Evolutionary conservation across 2,888 invertebrate species (phyloP).

Genomic region (Agrochola circellaris): DNA sequence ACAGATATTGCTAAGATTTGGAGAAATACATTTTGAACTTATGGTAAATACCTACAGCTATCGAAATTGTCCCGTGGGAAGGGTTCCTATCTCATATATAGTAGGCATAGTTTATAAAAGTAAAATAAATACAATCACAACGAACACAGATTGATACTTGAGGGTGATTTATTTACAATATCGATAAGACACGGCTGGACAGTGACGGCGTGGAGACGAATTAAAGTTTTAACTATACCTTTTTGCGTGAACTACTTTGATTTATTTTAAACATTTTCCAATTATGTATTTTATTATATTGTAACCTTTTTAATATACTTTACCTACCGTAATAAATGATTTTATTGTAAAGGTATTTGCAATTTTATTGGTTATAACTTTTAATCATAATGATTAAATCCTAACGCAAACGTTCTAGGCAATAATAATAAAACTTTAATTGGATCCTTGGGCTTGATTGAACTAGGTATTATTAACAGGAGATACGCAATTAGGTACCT

Average conservation of each 20-base stretch:
- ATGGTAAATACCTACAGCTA: too few species aligned
- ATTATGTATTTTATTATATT: background rate
- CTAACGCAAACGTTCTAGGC: background rate
- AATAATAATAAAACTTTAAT: background rate
- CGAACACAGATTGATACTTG: conserved; percentile 18
- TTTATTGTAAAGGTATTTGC: background rate
- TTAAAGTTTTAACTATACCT: too few species aligned
- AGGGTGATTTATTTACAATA: conserved; percentile 51
- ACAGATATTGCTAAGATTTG: too few species aligned
- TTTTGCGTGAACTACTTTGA: background rate
- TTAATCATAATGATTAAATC: conserved; percentile 8
- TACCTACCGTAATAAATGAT: background rate
- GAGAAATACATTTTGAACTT: too few species aligned
- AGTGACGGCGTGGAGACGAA: conserved; percentile 42
- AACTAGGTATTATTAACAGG: background rate
- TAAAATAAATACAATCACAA: conserved; percentile 35
- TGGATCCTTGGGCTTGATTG: conserved; percentile 18
- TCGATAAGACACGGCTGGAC: conserved; percentile 50
- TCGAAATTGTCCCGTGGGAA: conserved; percentile 18
- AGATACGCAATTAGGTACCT: background rate
- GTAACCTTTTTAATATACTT: background rate
- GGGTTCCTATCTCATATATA: conserved; percentile 6
- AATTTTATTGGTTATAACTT: background rate
- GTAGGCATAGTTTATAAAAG: conserved; percentile 22
- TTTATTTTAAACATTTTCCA: background rate